phyloP scores from a whole-genome alignment of 2,113 vertebrate species.

The Willisornis vidua region DNA sequence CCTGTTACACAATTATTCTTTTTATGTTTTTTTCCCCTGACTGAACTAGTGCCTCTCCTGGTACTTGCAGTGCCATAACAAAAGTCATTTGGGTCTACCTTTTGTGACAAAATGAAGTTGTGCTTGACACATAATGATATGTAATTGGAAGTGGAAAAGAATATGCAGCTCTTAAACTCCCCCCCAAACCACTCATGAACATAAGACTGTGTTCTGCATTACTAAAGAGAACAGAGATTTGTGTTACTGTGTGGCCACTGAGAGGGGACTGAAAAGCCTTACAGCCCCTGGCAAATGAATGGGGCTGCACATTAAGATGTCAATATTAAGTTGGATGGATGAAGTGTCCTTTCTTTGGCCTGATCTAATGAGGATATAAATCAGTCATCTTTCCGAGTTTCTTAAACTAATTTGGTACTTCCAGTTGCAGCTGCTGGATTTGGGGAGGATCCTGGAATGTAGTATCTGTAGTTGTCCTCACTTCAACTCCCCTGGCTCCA shows the following conservation, averaged over 20 bases:
- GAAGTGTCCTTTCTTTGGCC: neutral
- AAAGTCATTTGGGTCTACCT: neutral
- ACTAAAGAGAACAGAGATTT: neutral
- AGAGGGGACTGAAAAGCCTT: neutral
- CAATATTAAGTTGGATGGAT: neutral
- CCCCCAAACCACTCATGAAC: neutral
- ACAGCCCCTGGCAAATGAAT: neutral
- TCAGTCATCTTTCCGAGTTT: neutral
- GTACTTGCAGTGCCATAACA: neutral
- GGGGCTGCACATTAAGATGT: neutral
- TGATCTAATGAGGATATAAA: neutral
- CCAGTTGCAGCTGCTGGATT: neutral
- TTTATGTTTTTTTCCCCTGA: neutral
- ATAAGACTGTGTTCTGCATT: neutral
- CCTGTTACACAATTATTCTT: neutral
- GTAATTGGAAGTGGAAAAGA: neutral
- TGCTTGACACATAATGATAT: neutral
- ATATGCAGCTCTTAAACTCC: neutral
- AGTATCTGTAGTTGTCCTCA: neutral
- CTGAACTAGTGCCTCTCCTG: neutral
- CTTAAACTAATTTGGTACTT: neutral
- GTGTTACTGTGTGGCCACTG: neutral
- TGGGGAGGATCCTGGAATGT: neutral
- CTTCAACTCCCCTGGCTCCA: neutral
- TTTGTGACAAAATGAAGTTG: accelerated